Evolutionary conservation across 1,140 invertebrate genomes (phyloP).

Genomic region (Myzus persicae): DNA sequence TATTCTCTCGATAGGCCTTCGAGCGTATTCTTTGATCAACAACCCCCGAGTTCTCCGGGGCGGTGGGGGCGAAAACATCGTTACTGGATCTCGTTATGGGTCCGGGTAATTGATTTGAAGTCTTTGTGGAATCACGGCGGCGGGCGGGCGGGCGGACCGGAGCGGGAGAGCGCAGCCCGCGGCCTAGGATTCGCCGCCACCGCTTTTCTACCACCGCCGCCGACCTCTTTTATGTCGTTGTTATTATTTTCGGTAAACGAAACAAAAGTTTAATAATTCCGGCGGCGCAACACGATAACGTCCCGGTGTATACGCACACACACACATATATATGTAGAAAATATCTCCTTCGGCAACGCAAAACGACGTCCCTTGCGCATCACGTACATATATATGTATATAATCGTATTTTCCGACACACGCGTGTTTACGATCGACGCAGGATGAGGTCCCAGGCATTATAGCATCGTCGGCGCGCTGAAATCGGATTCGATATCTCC

Average conservation of each 20-base stretch:
- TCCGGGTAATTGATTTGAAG: constrained; percentile 54
- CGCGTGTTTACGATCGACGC: not conserved
- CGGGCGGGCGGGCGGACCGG: not conserved
- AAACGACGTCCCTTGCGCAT: not conserved
- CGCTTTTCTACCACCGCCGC: not conserved
- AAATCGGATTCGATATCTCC: not conserved
- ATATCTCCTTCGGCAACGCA: not conserved
- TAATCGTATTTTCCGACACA: not conserved
- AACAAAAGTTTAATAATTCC: constrained; percentile 38
- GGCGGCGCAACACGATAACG: not conserved
- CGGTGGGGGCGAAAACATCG: constrained; percentile 15
- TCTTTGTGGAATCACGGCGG: constrained; percentile 41
- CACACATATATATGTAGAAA: not conserved
- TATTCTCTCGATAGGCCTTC: constrained; percentile 45
- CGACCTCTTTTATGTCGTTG: constrained; percentile 23
- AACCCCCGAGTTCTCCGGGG: not conserved
- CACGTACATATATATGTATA: not conserved
- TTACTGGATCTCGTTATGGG: constrained; percentile 53
- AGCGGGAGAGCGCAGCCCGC: not conserved
- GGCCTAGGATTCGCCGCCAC: not conserved
- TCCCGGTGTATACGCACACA: not conserved
- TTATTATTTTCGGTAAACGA: constrained; percentile 53
- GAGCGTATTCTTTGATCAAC: constrained; percentile 56
- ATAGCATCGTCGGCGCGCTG: not conserved
- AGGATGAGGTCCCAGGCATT: not conserved